Conservation (phyloP, 1,140 invertebrate genomes). For the Temnothorax longispinosus region DNA sequence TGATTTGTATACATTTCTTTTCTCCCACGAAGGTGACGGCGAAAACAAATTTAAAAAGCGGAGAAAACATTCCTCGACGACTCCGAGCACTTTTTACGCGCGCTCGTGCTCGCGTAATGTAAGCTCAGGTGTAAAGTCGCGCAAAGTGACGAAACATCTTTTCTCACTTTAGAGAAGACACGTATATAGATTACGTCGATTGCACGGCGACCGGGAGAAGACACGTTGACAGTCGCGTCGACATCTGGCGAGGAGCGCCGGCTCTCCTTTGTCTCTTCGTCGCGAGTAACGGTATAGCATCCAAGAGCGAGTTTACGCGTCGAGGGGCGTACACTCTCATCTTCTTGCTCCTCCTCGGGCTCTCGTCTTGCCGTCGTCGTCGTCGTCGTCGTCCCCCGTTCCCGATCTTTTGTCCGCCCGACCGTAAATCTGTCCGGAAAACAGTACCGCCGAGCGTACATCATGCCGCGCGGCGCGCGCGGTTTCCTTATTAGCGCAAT, state of each 20-base stretch:
- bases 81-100: not conserved
- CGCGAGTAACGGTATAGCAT: constrained; percentile 15
- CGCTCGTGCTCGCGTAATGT: not conserved
- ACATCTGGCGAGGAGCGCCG: constrained; percentile 40
- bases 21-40: not conserved
- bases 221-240: constrained; percentile 30
- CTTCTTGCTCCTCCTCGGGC: constrained; percentile 16
- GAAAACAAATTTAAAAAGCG: constrained; percentile 24
- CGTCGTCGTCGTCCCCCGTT: constrained; percentile 1
- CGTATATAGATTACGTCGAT: constrained; percentile 47
- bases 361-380: constrained; percentile 23
- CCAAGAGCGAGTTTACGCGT: constrained; percentile 7
- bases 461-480: not conserved
- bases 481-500: constrained; percentile 44
- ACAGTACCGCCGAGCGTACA: constrained; percentile 15
- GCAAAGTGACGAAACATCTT: constrained; percentile 41
- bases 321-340: not conserved
- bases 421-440: constrained; percentile 53
- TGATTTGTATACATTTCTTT: not conserved
- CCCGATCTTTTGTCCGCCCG: constrained; percentile 35
- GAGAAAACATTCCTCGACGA: not conserved
- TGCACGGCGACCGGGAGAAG: not conserved
- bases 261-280: constrained; percentile 25
- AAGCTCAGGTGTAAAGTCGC: constrained; percentile 29
- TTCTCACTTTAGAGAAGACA: constrained; percentile 21